Conservation (phyloP, 2,113 vertebrate species). For the Microtus oregoni region DNA sequence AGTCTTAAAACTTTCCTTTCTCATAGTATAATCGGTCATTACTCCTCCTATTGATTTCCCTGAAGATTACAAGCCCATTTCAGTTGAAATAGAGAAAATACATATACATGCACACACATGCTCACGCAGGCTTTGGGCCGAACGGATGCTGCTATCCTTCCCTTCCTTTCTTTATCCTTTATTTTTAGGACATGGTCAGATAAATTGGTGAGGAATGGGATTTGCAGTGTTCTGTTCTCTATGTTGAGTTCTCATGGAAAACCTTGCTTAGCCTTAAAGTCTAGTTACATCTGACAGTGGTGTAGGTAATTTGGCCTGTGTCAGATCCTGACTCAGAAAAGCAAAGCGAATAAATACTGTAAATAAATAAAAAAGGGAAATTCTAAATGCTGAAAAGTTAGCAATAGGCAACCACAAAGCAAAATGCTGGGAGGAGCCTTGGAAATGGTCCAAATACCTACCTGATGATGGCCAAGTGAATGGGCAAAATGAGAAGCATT, state of each 20-base stretch:
- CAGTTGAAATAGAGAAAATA: conserved; percentile 62
- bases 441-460: background rate
- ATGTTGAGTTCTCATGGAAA: background rate
- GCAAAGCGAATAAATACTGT: background rate
- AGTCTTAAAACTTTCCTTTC: conserved; percentile 77
- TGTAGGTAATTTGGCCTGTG: background rate
- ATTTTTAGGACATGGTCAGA: background rate
- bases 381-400: background rate
- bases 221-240: background rate
- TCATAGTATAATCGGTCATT: conserved; percentile 71
- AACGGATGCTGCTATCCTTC: conserved; percentile 12
- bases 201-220: background rate
- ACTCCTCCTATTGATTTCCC: conserved; percentile 79
- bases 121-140: conserved; percentile 35
- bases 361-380: background rate
- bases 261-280: background rate
- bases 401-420: background rate
- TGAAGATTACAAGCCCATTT: conserved; percentile 72
- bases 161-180: background rate
- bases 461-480: no score
- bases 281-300: background rate
- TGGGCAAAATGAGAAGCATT: rapidly evolving
- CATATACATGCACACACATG: background rate
- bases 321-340: background rate
- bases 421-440: rapidly evolving